A percentile compares a stretch with the other conserved stretches of the same genome.
These are phyloP conservation scores for Theristicus caerulescens DNA, from an alignment of 2,113 vertebrate species.

Conservation along the genomic window DNA sequence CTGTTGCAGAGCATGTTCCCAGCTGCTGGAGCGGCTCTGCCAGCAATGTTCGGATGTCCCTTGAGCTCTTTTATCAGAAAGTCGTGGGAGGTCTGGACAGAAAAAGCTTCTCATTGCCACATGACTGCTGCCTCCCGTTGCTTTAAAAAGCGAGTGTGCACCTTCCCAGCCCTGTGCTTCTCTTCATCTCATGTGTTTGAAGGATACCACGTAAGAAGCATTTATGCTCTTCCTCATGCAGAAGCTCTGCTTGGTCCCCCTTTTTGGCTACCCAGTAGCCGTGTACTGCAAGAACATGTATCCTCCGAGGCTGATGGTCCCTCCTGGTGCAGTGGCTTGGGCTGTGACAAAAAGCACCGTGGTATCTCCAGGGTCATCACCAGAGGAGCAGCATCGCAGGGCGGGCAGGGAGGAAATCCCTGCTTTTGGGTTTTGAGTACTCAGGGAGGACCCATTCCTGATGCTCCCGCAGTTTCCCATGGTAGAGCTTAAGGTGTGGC, in stretches of 20 bases:
- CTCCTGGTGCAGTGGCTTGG: neutral
- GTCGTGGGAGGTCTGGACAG: conserved; percentile 55
- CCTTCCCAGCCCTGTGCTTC: neutral
- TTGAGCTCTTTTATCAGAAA: conserved; percentile 37
- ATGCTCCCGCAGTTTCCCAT: neutral
- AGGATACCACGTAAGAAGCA: neutral
- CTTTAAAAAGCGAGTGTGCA: neutral
- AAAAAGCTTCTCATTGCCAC: conserved; percentile 27
- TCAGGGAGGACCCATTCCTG: neutral
- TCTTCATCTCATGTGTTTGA: neutral
- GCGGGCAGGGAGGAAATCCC: neutral
- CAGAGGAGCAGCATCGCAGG: neutral
- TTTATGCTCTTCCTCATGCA: neutral
- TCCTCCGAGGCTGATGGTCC: neutral
- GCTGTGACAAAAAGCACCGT: neutral
- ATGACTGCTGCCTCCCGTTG: conserved; percentile 12
- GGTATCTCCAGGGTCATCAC: neutral
- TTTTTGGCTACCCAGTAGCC: neutral
- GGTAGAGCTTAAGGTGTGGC: neutral
- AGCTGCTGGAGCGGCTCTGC: conserved; percentile 1
- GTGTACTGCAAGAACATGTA: neutral
- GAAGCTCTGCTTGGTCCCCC: neutral
- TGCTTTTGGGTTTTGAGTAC: neutral
- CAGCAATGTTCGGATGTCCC: neutral
- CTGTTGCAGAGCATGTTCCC: neutral